A percentile compares a stretch with the other conserved stretches of the same genome.
phyloP scores from a whole-genome alignment of 2,888 invertebrate genomes.

The Pristionchus japonicus region DNA sequence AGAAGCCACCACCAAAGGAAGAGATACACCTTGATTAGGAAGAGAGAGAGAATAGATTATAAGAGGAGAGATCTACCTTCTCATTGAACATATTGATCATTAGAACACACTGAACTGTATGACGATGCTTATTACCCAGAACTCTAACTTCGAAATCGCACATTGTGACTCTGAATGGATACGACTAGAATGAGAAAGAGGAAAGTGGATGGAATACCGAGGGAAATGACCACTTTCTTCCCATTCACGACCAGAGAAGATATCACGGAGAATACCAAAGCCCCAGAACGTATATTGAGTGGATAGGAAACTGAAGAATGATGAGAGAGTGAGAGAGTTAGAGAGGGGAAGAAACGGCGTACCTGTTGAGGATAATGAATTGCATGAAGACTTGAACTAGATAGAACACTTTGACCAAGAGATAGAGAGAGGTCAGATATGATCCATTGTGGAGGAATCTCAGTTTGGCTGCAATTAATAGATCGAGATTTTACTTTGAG shows the following conservation, averaged over 20 bases:
- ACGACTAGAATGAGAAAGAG: not conserved
- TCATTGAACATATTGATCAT: conserved; percentile 75
- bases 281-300: conserved; percentile 75
- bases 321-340: too few species aligned
- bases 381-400: conserved; percentile 73
- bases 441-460: conserved; percentile 71
- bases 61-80: conserved; percentile 66
- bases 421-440: conserved; percentile 73
- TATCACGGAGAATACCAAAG: conserved; percentile 73
- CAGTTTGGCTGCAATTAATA: conserved; percentile 74
- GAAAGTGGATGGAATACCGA: conserved; percentile 52
- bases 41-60: not conserved
- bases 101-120: conserved; percentile 75
- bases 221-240: conserved; percentile 75
- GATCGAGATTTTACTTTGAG: conserved; percentile 48
- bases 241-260: conserved; percentile 73
- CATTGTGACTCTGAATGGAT: conserved; percentile 75
- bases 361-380: conserved; percentile 75
- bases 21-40: conserved; percentile 66
- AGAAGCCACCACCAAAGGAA: conserved; percentile 79
- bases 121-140: conserved; percentile 77
- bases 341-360: too few species aligned
- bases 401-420: conserved; percentile 73
- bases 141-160: conserved; percentile 77
- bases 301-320: conserved; percentile 71